phyloP scores from a whole-genome alignment of 2,888 invertebrate genomes.

The Germaria angustata region DNA sequence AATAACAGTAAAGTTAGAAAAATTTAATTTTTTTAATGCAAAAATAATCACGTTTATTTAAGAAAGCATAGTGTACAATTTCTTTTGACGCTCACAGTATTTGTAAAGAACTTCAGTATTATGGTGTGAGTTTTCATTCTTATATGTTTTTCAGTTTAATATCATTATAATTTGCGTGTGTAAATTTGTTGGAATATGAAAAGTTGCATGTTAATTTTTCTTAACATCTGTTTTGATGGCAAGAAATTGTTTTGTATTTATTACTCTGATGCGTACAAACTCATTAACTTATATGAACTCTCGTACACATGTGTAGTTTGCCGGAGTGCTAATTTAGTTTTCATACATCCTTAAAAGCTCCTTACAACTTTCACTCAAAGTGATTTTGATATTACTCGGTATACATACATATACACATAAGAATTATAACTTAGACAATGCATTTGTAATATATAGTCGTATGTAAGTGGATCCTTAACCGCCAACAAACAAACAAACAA shows the following conservation, averaged over 20 bases:
- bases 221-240: slow-evolving; percentile 60
- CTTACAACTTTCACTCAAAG: slow-evolving; percentile 40
- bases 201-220: slow-evolving; percentile 50
- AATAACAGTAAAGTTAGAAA: too few relatives aligned
- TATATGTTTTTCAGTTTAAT: slow-evolving; percentile 7
- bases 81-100: not conserved
- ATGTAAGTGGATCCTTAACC: too few relatives aligned
- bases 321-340: slow-evolving; percentile 61
- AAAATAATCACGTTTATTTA: too few relatives aligned
- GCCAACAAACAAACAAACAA: too few relatives aligned
- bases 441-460: not conserved
- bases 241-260: slow-evolving; percentile 42
- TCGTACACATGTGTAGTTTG: slow-evolving; percentile 30
- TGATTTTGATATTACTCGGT: not conserved
- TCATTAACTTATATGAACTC: not conserved
- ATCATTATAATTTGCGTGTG: slow-evolving; percentile 58
- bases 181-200: slow-evolving; percentile 2
- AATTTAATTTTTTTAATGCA: too few relatives aligned
- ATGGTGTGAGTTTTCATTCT: slow-evolving; percentile 1
- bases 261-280: not conserved
- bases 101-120: not conserved
- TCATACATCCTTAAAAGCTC: slow-evolving; percentile 59
- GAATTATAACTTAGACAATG: too few relatives aligned
- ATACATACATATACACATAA: too few relatives aligned
- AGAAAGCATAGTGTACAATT: too few relatives aligned